A percentile compares a stretch with the other conserved stretches of the same genome.
Conservation (phyloP, 2,113 vertebrate species). For the Rallus limicola region DNA sequence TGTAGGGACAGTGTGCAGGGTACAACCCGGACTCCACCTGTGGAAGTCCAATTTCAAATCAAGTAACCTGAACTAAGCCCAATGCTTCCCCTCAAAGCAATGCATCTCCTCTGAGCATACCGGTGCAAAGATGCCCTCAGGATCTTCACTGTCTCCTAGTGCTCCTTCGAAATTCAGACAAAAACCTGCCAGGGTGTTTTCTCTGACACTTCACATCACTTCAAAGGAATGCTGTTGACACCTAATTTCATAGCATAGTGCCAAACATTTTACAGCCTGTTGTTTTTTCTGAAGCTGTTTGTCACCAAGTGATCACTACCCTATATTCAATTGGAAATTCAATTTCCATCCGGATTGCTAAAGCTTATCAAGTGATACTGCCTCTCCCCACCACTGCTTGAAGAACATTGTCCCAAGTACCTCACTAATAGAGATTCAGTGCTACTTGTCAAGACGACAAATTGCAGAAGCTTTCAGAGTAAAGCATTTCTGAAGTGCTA, state of each 20-base stretch:
- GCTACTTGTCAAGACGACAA: background rate
- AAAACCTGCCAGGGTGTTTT: background rate
- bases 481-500: background rate
- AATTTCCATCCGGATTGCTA: background rate
- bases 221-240: background rate
- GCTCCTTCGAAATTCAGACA: background rate
- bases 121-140: background rate
- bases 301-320: background rate
- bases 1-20: fast-evolving
- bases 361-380: background rate
- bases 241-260: background rate
- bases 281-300: background rate
- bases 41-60: background rate
- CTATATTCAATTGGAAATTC: background rate
- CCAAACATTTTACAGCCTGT: background rate
- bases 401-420: fast-evolving
- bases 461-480: background rate
- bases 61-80: background rate
- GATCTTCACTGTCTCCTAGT: background rate
- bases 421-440: background rate
- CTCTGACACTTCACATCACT: background rate
- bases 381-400: background rate
- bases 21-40: background rate
- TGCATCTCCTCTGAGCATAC: background rate
- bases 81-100: background rate